phyloP scores from a whole-genome alignment of 2,888 invertebrate species.

The Proisotoma minuta region DNA sequence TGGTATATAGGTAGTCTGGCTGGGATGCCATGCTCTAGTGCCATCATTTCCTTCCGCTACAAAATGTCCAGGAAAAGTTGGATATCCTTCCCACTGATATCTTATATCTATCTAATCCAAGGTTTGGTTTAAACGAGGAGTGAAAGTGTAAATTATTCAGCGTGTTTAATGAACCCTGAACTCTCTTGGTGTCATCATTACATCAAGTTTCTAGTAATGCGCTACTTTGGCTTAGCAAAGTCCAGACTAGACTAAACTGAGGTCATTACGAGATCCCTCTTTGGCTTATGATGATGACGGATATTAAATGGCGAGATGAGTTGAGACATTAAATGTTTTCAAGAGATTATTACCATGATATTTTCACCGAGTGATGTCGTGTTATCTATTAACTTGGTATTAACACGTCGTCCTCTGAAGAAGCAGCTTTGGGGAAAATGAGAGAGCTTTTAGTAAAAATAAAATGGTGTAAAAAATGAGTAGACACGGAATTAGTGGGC shows the following conservation, averaged over 20 bases:
- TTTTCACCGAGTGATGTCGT: not conserved
- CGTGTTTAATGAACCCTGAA: constrained; percentile 17
- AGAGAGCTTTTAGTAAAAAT: not conserved
- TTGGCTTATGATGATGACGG: not conserved
- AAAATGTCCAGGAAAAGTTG: not conserved
- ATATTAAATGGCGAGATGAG: not conserved
- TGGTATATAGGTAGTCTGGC: no score
- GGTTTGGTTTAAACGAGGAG: not conserved
- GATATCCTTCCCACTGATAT: not conserved
- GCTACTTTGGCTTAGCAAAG: no score
- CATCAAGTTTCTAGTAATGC: no score
- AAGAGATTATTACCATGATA: not conserved
- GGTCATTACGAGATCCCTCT: not conserved
- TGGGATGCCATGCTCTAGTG: no score
- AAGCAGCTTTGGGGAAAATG: not conserved
- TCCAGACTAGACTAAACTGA: not conserved
- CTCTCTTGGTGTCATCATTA: not conserved
- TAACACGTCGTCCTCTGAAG: not conserved
- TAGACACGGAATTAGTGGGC: no score
- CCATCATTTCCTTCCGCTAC: constrained; percentile 2
- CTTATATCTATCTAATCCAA: not conserved
- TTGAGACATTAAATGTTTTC: not conserved
- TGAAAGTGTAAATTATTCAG: constrained; percentile 2
- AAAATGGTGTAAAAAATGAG: no score
- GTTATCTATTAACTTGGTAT: not conserved